Base-by-base conservation (phyloP, 1,140 invertebrate species). In the Drosophila equinoxialis region DNA sequence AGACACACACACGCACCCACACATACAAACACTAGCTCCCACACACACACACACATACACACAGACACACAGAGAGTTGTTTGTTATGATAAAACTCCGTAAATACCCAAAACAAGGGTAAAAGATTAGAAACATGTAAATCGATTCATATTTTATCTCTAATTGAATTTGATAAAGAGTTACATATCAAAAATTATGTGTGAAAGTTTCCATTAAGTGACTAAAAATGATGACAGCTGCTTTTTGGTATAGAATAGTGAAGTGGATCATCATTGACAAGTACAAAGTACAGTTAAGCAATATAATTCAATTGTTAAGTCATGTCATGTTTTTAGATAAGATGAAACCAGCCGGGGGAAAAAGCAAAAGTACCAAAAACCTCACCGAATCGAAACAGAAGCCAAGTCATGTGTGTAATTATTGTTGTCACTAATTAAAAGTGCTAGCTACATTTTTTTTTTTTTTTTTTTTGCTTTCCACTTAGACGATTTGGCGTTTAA, bases 381-480 rank as follows among this genome's bases (percentile, higher is more conserved):
- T 23, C 3, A 51, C 45, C 17, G 17, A 20, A 48, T 20, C 45
- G 45, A 51, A 51, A 51, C 45, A 51, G 45, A 51, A 51, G 45
- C 45, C 45, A 51, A 51, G 45, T 51, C 45, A 23, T 51, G 58
- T 87, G 83, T 87, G 83, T 87, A 87, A 87, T 87, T 87, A 83
- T 87, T 84, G 83, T 87, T 87, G 83, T 87, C 84, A 87, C 84
- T 87, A 87, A 87, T 87, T 87, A 87, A 87, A 87, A 84, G 79
- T 66, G 75, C 57, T 62, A 17, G 17, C n/a, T 11, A 61, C 48
- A 61, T 23, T 2, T 3, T 51, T 51, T 55, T 68, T 65, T 20
- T 48, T 30, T 30, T 30, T 30, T 30, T 54, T 67, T 65, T 20
- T 48, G 14, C 14, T 48, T 48, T 14, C 17, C 7, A 37, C 33